phyloP scores from a whole-genome alignment of 2,888 invertebrate genomes.

The Pammene fasciana region DNA sequence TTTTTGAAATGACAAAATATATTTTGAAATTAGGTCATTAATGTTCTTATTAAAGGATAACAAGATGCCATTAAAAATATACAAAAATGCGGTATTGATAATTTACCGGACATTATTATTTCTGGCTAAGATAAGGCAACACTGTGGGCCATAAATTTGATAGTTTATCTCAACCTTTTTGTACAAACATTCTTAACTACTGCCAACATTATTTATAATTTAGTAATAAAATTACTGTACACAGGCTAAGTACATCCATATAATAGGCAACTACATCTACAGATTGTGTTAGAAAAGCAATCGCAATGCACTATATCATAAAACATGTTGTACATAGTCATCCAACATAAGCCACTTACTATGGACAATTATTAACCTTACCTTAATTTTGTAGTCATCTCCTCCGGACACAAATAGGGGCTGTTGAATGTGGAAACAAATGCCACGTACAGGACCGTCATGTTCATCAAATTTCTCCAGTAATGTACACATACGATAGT shows the following conservation, averaged over 20 bases:
- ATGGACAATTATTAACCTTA: conserved; percentile 54
- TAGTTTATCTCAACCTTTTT: neutral
- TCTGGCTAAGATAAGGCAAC: conserved; percentile 17
- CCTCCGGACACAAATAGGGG: conserved; percentile 99
- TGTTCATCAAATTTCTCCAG: conserved; percentile 99
- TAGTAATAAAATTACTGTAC: neutral
- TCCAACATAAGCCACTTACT: neutral
- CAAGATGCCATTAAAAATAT: too few species aligned
- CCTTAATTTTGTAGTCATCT: conserved; percentile 99
- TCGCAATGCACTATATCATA: conserved; percentile 7
- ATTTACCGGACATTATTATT: neutral
- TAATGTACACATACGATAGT: conserved; percentile 99
- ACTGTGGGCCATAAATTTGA: conserved; percentile 23
- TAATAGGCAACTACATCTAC: neutral
- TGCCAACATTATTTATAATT: neutral
- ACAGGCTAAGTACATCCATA: neutral
- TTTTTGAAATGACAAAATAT: too few species aligned
- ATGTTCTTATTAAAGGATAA: too few species aligned
- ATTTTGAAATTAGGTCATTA: too few species aligned
- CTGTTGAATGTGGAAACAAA: conserved; percentile 98
- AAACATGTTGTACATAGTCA: conserved; percentile 30
- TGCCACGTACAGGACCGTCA: conserved; percentile 99
- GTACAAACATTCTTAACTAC: neutral
- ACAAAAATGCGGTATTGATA: neutral
- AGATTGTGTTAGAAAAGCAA: neutral